Evolutionary conservation across 1,140 invertebrate genomes (phyloP), one percentile per base, ranked within the genome.

Genomic region (Prorops nasuta): DNA sequence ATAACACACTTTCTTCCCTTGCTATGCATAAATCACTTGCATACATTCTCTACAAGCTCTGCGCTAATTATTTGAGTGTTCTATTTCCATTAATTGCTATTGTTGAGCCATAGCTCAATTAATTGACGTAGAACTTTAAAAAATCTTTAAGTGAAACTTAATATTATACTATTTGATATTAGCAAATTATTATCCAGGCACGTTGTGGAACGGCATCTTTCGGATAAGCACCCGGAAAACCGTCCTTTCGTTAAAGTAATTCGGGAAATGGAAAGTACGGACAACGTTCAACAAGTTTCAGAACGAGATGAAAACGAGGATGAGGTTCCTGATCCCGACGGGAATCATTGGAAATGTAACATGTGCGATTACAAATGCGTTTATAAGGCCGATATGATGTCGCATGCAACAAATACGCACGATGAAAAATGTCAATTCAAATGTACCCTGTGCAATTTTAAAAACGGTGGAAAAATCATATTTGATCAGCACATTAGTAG

Each of bases 271-370:
- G 73, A 81, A 4, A 67, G 50, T 17, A 70, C 75, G 3, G 74
- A 75, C 10, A 58, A 60, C 3, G 57, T 58, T 19, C 64, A 69
- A 19, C 19, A 57, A 0, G 24, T 28, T 6, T 6, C 24, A 28
- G 24, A 28, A 10, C n/a, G n/a, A n/a, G 56, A 64, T 8, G 46
- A 63, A 24, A 22, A 43, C 2, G 56, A 69, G 8, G 51, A 65
- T 7, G 61, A 65, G n/a, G 21, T 59, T 2, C 54, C 63, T 0
- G 69, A 75, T 47, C 61, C 58, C 0, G 71, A 74, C 21, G 68
- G 69, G 2, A 84, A 85, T 53, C 78, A 83, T 1, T 90, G 87
- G 88, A 80, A 84, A 34, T 89, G 87, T 63, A 83, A 83, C 37
- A 58, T 88, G 10, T 90, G 86, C 49, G 79, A 82, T 18, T 82